Conservation (phyloP, 2,113 vertebrate genomes). For the Stomatorhinus ivindoensis region DNA sequence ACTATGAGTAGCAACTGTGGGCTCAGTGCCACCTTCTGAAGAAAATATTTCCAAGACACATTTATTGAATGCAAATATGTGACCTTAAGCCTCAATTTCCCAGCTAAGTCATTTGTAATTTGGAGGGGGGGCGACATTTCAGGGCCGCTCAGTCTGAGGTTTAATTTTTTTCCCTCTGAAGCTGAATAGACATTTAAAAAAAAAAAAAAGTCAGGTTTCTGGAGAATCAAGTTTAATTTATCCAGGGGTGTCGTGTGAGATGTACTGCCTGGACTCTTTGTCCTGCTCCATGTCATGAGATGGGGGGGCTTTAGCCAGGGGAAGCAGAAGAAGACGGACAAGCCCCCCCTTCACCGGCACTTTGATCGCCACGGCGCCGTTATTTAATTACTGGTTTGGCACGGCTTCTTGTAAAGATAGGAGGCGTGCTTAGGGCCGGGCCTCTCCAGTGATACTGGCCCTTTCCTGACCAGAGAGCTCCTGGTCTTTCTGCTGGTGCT, state of each 20-base stretch:
- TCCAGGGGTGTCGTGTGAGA: neutral
- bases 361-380: neutral
- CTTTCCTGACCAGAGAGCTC: neutral
- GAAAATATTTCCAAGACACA: neutral
- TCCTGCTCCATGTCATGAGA: neutral
- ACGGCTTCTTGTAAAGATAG: neutral
- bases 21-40: neutral
- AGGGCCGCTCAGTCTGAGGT: neutral
- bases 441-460: neutral
- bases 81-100: neutral
- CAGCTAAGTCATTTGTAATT: neutral
- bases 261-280: neutral
- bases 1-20: neutral
- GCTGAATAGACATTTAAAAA: neutral
- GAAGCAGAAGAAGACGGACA: neutral
- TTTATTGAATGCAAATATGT: neutral
- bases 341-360: neutral
- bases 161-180: neutral
- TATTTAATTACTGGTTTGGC: constrained; percentile 3
- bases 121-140: neutral
- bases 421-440: neutral
- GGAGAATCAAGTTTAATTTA: constrained; percentile 2
- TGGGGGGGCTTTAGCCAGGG: neutral
- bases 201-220: neutral
- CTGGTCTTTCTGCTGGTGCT: neutral